These are phyloP conservation scores for Pelusios castaneus DNA, from an alignment of 2,113 vertebrate species.

Conservation along the genomic window DNA sequence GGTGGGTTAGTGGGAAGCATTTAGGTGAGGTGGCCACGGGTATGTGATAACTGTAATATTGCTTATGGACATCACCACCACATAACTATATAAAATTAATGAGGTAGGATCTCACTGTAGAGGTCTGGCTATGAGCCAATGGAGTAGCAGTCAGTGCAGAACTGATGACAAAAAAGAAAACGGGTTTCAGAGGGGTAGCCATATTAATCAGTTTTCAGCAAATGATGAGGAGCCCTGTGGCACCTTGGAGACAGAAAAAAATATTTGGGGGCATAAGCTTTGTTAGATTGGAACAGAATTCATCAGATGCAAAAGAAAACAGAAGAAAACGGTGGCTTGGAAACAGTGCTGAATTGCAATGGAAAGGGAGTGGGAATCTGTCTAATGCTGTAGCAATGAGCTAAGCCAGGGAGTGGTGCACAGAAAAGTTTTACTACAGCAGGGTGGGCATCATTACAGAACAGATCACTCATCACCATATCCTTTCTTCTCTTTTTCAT, in stretches of 20 bases:
- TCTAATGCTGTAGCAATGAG: background rate
- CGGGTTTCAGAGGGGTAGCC: too few species aligned
- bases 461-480: background rate
- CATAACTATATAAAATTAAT: background rate
- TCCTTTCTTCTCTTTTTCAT: background rate
- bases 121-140: background rate
- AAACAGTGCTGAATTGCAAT: background rate
- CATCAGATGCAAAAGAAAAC: too few species aligned
- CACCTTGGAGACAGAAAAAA: too few species aligned
- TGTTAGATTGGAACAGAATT: too few species aligned
- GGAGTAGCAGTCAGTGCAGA: background rate
- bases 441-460: background rate
- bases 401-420: background rate
- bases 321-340: background rate
- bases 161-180: rapidly evolving
- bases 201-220: too few species aligned
- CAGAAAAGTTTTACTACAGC: background rate
- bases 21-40: background rate
- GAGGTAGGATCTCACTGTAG: background rate
- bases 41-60: background rate
- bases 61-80: background rate
- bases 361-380: background rate
- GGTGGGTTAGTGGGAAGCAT: background rate
- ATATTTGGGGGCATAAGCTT: too few species aligned
- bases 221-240: too few species aligned